Conservation (phyloP, 92 coral and sea anemone species). For the Bergia sp. region DNA sequence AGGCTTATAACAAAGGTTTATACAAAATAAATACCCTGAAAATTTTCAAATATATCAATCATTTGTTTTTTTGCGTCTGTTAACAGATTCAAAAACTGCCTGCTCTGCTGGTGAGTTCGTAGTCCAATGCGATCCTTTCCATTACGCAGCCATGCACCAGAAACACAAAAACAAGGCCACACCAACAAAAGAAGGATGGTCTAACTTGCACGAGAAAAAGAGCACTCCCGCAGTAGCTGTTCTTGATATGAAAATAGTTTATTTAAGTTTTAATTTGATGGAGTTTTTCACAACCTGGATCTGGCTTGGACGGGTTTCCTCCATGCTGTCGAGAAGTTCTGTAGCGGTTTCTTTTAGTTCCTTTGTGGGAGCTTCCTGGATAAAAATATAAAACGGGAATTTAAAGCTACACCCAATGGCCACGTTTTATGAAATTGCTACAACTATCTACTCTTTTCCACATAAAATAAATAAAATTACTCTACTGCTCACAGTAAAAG, state of each 20-base stretch:
- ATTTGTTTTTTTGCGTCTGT: neutral
- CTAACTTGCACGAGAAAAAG: neutral
- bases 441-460: too few relatives aligned
- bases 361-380: constrained; percentile 8
- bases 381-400: neutral
- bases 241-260: constrained; percentile 27
- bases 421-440: neutral
- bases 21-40: neutral
- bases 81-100: neutral
- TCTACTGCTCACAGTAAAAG: too few relatives aligned
- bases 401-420: neutral
- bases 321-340: constrained; percentile 63
- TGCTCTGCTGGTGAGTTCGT: neutral
- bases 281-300: constrained; percentile 76
- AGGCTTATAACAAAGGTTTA: too few relatives aligned
- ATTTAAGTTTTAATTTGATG: constrained; percentile 89
- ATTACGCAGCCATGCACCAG: too few relatives aligned
- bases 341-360: constrained; percentile 56
- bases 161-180: neutral
- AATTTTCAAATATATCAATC: neutral
- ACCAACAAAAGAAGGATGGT: neutral
- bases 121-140: neutral
- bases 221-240: neutral
- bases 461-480: too few relatives aligned
- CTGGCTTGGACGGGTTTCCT: constrained; percentile 68